Evolutionary conservation across 2,888 invertebrate genomes (phyloP), one percentile per base, ranked within the genome.

Genomic region (Amphipyra tragopoginis): DNA sequence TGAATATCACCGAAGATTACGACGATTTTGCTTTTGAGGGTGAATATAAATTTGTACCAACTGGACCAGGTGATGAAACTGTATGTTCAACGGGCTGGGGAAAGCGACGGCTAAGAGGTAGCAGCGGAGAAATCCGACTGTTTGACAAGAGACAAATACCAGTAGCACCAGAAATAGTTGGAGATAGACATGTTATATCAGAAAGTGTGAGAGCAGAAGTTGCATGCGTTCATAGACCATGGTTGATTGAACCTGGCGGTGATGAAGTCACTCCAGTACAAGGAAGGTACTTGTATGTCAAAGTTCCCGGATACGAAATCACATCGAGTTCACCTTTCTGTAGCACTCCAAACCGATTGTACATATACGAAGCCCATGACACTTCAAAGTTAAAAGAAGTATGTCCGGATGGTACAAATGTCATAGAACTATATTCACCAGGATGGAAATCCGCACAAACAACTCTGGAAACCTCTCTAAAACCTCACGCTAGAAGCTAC

Each of bases 1-100:
- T 98, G 98, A 96, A 97, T 90, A 96, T 97, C 59, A 96, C 97
- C 7, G 97, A 98, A 89, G 97, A 98, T 91, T 97, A 97, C 83
- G 95, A 96, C 59, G 96, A 97, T 84, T 97, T 97, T 89, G 96
- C 96, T 84, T 97, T 98, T 90, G 97, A 97, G 81, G 97, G 96
- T 0, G 96, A 96, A 85, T 97, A 96, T 79, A 96, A 96, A 83
- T 97, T 96, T 86, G 90, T 96, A 49, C 94, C 96, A 0, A 93
- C 93, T 45, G 94, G 92, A 1, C 95, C 95, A 8, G 94, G 95
- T 3, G 96, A 96, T 61, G 95, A 95, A 71, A 95, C 95, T 45
- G 91, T 95, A 15, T 97, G 97, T 84, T 95, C 96, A 0, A 95
- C 96, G 38, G 96, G 96, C 15, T 96, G 96, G 93, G 96, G 96